phyloP scores from a whole-genome alignment of 92 coral and sea anemone species.

The Epizoanthus illoricatus region DNA sequence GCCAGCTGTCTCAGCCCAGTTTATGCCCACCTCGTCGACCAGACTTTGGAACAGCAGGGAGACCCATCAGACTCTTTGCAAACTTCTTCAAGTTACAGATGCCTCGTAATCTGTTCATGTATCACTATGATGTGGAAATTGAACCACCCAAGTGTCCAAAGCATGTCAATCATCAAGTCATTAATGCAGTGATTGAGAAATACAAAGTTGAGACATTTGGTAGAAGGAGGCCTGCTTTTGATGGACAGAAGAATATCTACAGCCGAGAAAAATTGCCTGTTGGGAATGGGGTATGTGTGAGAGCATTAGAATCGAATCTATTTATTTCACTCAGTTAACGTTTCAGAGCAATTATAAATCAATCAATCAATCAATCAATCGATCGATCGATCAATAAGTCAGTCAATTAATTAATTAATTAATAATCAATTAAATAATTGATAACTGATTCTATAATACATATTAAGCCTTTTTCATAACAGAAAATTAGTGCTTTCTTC shows the following conservation, averaged over 20 bases:
- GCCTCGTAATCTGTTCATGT: slow-evolving; percentile 47
- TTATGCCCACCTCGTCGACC: slow-evolving; percentile 71
- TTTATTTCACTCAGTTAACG: slow-evolving; percentile 41
- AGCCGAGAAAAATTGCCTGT: slow-evolving; percentile 61
- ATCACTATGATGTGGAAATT: slow-evolving; percentile 83
- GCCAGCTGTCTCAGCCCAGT: neutral
- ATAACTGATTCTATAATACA: too few species aligned
- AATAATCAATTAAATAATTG: too few species aligned
- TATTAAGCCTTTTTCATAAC: too few species aligned
- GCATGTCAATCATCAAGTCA: slow-evolving; percentile 65
- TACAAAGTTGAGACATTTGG: slow-evolving; percentile 46
- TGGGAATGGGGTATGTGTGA: slow-evolving; percentile 49
- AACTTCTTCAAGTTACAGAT: slow-evolving; percentile 65
- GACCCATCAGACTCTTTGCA: slow-evolving; percentile 59
- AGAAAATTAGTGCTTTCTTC: too few species aligned
- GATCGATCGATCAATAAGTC: too few species aligned
- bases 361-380: too few species aligned
- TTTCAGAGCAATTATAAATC: too few species aligned
- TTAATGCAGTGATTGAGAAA: slow-evolving; percentile 49
- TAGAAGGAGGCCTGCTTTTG: slow-evolving; percentile 78
- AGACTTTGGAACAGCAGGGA: slow-evolving; percentile 74
- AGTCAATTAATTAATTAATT: too few species aligned
- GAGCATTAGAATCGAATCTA: slow-evolving; percentile 13
- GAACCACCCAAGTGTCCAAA: slow-evolving; percentile 60
- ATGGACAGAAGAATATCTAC: slow-evolving; percentile 79